A percentile compares a stretch with the other conserved stretches of the same genome.
phyloP scores from a whole-genome alignment of 2,888 invertebrate species.

The Agrochola lychnidis region DNA sequence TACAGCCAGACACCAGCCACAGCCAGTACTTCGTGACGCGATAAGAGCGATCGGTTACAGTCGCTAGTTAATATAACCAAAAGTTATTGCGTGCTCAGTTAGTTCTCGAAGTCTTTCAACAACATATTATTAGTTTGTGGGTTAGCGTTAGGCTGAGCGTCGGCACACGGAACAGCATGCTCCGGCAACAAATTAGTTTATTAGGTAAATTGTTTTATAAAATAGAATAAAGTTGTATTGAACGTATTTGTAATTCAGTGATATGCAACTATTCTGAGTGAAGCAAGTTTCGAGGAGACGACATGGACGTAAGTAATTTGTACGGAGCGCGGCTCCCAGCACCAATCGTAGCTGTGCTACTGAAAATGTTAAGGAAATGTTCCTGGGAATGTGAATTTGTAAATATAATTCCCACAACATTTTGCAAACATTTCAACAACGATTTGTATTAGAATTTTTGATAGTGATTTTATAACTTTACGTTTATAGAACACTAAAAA shows the following conservation, averaged over 20 bases:
- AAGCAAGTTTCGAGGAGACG: not conserved
- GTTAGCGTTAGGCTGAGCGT: not conserved
- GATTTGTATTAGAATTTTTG: not conserved
- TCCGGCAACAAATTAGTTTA: not conserved
- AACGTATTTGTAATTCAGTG: conserved; percentile 8
- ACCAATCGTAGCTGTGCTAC: conserved; percentile 4
- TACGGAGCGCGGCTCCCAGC: conserved; percentile 1
- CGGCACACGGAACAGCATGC: not conserved
- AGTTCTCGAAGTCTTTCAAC: conserved; percentile 10
- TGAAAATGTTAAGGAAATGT: conserved; percentile 2
- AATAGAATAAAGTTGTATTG: not conserved
- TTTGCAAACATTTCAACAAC: not conserved
- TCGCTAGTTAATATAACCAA: not conserved
- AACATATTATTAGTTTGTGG: not conserved
- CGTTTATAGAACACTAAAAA: not conserved
- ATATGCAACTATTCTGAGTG: not conserved
- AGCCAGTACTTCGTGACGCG: not conserved
- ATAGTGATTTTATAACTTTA: not conserved
- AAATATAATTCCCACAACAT: not conserved
- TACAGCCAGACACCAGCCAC: not conserved
- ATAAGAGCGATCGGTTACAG: conserved; percentile 5
- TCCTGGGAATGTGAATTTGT: conserved; percentile 1
- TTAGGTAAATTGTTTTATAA: not conserved
- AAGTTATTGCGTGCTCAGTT: not conserved
- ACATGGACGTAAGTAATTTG: not conserved